Base-by-base conservation (phyloP, 2,888 invertebrate species). In the Eurois occulta region DNA sequence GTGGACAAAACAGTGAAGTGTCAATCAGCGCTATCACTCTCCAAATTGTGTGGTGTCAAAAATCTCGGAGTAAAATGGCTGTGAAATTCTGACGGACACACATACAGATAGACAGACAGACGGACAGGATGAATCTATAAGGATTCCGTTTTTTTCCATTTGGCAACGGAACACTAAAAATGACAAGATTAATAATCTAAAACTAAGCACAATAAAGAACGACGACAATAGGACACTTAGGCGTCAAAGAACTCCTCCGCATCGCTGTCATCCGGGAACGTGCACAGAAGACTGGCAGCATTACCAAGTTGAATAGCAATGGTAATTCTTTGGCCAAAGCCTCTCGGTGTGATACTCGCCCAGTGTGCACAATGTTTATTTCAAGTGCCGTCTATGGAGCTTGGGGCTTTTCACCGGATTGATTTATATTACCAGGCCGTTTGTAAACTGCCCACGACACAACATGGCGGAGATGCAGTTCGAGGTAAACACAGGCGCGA, bases 341-440 rank as follows among this genome's bases (percentile, higher is more conserved):
- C 13, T 35, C 16, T 72, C 78, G 85, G 86, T 86, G 82, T 86
- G 48, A 81, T 13, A n/a, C 75, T 4, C 43, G 5, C 55, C 28
- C 67, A 52, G 62, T 32, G 18, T 72, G 52, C 64, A 35, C 67
- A 52, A 83, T 83, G 88, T 86, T 80, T 87, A 87, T 86, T 85
- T 75, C 73, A 87, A 82, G 77, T 41, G 46, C 55, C 65, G 77
- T 72, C 75, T 65, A 62, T 43, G 68, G 68, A 75, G 70, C 75
- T 62, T 62, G 74, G 8, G 62, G 70, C 68, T 75, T 67, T 80
- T 75, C 83, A 77, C 66, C 41, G 32, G 75, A 86, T 87, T 86
- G 88, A 86, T 86, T 87, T 86, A 86, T 83, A 66, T 43, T 28
- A 58, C 41, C 58, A 48, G 21, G 21, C 72, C n/a, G 13, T 62